Evolutionary conservation across 2,797 vertebrate genomes (phyloP), one percentile per base, ranked within the genome.

Genomic region (Sus cebifrons): DNA sequence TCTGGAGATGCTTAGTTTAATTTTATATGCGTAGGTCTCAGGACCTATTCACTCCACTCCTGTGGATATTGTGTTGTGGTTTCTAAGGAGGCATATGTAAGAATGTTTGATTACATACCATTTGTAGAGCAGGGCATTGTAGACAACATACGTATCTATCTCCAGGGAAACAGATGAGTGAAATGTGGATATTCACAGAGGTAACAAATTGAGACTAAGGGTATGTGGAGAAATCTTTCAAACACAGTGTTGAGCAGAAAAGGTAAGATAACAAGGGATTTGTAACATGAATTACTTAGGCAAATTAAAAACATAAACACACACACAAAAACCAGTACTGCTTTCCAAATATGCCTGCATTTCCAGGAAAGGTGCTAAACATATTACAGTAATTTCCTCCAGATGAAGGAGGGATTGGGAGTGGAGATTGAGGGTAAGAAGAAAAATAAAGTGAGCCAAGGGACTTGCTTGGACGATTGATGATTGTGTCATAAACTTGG

Each of bases 261-360:
- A 83, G 67, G 67, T 36, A 68, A 93, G 71, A 29, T 60, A 73
- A 81, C 27, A 70, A 60, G 20, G 44, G 54, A 36, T 65, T 52
- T 92, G 18, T 92, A 74, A 64, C 27, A 44, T 67, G 68, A 40
- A 73, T 82, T 62, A 74, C 29, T 74, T 93, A 77, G 44, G 62
- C 32, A 94, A 93, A 87, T 84, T 81, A 79, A 77, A 94, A 88
- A 75, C 32, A 65, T 36, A 92, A 77, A 65, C 21, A 60, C 23
- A 36, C 7, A 86, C 44, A n/a, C 11, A 79, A 85, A 70, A 36
- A 36, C 36, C 44, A 49, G 44, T 87, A 29, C n/a, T 0, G 0
- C 65, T 32, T 93, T 95, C 93, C 32, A 89, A 32, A 60, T 89
- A 36, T 18, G 32, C 1, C 8, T 32, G 13, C 40, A 21, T 25